Evolutionary conservation across 2,888 invertebrate species (phyloP).

Genomic region (Parapristionchus giblindavisi): DNA sequence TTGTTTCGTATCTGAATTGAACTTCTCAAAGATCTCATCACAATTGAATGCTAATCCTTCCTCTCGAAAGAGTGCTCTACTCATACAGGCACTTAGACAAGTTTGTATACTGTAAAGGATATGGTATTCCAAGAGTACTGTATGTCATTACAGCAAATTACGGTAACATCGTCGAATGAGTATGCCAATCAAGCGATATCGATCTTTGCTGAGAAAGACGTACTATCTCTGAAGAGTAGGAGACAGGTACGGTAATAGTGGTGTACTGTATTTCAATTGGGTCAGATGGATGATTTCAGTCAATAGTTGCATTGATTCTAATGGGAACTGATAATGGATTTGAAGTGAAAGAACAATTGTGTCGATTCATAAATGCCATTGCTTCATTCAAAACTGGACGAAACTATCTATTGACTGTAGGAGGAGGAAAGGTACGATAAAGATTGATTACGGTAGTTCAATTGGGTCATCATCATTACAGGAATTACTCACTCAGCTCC

Average conservation of each 20-base stretch:
- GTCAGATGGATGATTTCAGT: constrained; percentile 40
- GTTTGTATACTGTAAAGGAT: background rate
- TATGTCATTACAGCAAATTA: constrained; percentile 39
- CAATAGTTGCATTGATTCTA: constrained; percentile 49
- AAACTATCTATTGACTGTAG: constrained; percentile 50
- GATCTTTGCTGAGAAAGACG: constrained; percentile 49
- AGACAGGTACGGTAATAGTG: constrained; percentile 47
- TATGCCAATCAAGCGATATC: constrained; percentile 26
- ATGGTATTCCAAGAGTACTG: too few species aligned
- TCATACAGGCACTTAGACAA: constrained; percentile 34
- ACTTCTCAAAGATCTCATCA: constrained; percentile 31
- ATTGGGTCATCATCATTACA: constrained; percentile 9
- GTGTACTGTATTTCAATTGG: background rate
- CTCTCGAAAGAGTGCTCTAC: constrained; percentile 32
- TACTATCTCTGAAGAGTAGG: constrained; percentile 51
- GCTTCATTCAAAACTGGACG: constrained; percentile 54
- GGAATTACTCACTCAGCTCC: constrained; percentile 43
- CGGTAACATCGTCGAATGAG: constrained; percentile 29
- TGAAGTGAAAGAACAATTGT: constrained; percentile 51
- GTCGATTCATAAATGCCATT: constrained; percentile 45
- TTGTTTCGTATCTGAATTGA: constrained; percentile 32
- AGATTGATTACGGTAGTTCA: background rate
- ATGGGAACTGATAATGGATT: constrained; percentile 39
- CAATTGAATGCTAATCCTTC: constrained; percentile 34
- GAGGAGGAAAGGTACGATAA: constrained; percentile 42